These are phyloP conservation scores for Heteropelma amictum DNA, from an alignment of 2,888 invertebrate genomes.

Conservation along the genomic window DNA sequence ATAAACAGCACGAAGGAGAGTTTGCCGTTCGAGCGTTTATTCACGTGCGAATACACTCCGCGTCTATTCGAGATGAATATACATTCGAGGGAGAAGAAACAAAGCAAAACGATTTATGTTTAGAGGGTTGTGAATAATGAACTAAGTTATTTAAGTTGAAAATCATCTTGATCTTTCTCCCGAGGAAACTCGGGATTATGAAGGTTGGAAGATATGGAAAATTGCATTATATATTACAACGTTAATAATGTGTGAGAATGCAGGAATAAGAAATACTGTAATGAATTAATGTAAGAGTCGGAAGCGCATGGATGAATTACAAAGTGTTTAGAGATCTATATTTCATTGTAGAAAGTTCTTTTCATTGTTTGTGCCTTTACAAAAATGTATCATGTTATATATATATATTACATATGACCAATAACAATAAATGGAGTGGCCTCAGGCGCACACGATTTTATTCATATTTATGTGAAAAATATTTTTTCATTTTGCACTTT, in stretches of 20 bases:
- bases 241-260: neutral
- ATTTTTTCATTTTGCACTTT: too few species aligned
- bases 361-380: slow-evolving; percentile 74
- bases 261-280: neutral
- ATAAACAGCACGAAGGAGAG: neutral
- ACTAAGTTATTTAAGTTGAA: slow-evolving; percentile 69
- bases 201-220: neutral
- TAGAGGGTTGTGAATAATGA: slow-evolving; percentile 71
- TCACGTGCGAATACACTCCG: neutral
- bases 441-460: slow-evolving; percentile 29
- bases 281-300: neutral
- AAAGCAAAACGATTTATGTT: slow-evolving; percentile 52
- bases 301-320: slow-evolving; percentile 17
- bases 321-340: slow-evolving; percentile 57
- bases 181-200: slow-evolving; percentile 48
- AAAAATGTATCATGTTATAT: slow-evolving; percentile 67
- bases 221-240: neutral
- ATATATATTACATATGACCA: slow-evolving; percentile 19
- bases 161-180: slow-evolving; percentile 57
- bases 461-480: neutral
- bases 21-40: neutral
- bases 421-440: slow-evolving; percentile 54
- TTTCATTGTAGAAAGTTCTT: slow-evolving; percentile 51
- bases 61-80: slow-evolving; percentile 20
- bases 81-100: slow-evolving; percentile 3